A percentile compares a stretch with the other conserved stretches of the same genome.
Evolutionary conservation across 30 jellyfish, hydroid and myxozoan genomes (phyloP).

Genomic region (Mastigias papua): DNA sequence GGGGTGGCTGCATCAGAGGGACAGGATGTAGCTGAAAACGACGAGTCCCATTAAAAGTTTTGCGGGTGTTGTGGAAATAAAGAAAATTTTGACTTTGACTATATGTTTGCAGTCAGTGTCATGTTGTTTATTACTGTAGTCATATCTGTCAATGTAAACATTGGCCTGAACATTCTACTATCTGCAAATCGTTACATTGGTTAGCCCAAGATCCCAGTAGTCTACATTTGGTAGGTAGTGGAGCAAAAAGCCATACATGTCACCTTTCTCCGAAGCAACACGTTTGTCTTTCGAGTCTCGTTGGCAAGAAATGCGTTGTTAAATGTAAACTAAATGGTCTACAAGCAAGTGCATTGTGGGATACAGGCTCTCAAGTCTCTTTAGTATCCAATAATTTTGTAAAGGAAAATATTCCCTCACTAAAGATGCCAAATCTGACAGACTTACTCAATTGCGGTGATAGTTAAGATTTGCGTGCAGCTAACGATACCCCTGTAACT

Average conservation of each 20-base stretch:
- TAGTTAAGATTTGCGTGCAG: slow-evolving; percentile 38
- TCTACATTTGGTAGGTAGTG: slow-evolving; percentile 3
- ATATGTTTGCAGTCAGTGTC: slow-evolving; percentile 48
- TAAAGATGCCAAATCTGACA: slow-evolving; percentile 16
- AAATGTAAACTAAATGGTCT: slow-evolving; percentile 60
- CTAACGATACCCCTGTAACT: slow-evolving; percentile 55
- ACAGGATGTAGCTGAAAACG: slow-evolving; percentile 48
- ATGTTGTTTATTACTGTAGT: slow-evolving; percentile 64
- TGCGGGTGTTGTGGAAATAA: slow-evolving; percentile 43
- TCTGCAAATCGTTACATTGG: slow-evolving; percentile 44
- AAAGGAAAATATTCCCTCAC: slow-evolving; percentile 32
- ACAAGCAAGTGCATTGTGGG: slow-evolving; percentile 52
- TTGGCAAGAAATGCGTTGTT: slow-evolving; percentile 64
- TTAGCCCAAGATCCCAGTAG: slow-evolving; percentile 45
- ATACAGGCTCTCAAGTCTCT: slow-evolving; percentile 79
- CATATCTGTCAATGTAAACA: slow-evolving; percentile 56
- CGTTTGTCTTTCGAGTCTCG: slow-evolving; percentile 46
- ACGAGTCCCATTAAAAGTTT: slow-evolving; percentile 41
- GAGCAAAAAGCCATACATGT: slow-evolving; percentile 26
- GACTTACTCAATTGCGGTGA: slow-evolving; percentile 17
- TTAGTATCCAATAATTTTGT: slow-evolving; percentile 35
- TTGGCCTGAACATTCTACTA: slow-evolving; percentile 59
- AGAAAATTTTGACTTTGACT: slow-evolving; percentile 24
- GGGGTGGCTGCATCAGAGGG: slow-evolving; percentile 66
- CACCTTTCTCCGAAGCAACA: slow-evolving; percentile 66